Evolutionary conservation across 2,888 invertebrate genomes (phyloP), one percentile per base, ranked within the genome.

Genomic region (Bellardia bayeri): DNA sequence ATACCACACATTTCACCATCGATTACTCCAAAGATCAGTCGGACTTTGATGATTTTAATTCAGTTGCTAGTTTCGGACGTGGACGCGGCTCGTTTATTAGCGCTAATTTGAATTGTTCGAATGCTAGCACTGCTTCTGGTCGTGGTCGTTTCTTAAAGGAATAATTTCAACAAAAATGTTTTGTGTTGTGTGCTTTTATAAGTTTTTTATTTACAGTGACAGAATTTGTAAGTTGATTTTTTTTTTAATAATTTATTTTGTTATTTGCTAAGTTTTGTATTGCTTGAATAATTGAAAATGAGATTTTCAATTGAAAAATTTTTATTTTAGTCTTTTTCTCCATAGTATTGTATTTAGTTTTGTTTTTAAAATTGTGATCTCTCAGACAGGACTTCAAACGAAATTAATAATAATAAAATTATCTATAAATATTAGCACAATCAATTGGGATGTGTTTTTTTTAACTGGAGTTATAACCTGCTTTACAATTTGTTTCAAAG

Each of bases 1-100:
- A 91, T 64, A 69, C 82, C n/a, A 90, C 90, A 13, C 79, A 89
- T 51, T 90, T 90, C 51, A 82, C 88, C 40, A 89, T 91, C 30
- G 89, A 90, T 58, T 85, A 84, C 51, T 84, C 64, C 0, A 68
- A 16, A 14, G 85, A 86, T 37, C 78, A 83, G 8, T 89, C 89
- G 23, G 89, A 90, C 13, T 42, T 61, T 2, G 90, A 90, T 9
- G 90, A 90, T 68, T 79, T 66, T 3, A 89, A 87, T 58, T 88
- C 89, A 9, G 16, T 88, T 13, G 79, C 83, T 7, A 89, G 90
- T 33, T 89, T 88, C 71, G 91, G 91, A 42, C 89, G 91, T 64
- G 91, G 91, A 1, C 89, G 90, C 9, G 82, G 49, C 30, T 75
- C 85, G 2, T 23, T 72, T 3, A 13, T 56, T n/a, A 84, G n/a